Evolutionary conservation across 1,140 invertebrate genomes (phyloP).

Genomic region (Dendroctonus valens): DNA sequence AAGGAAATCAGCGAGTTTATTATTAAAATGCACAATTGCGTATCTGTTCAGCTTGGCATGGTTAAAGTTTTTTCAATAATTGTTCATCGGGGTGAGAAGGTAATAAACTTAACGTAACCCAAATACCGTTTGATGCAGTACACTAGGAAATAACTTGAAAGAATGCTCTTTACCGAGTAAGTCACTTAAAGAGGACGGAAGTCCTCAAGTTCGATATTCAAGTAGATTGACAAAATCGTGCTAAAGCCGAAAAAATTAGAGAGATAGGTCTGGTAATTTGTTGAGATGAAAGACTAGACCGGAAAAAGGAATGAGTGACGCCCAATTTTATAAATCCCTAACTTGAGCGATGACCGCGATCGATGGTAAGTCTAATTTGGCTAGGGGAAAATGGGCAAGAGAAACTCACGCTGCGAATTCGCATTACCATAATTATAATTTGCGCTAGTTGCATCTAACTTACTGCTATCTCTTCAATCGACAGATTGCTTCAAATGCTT

Average conservation of each 20-base stretch:
- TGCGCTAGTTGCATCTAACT: conserved; percentile 25
- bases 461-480: conserved; percentile 16
- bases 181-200: neutral
- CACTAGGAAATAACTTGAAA: no score
- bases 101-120: no score
- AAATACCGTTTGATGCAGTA: no score
- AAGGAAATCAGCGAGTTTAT: no score
- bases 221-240: neutral
- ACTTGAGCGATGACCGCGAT: conserved; percentile 19
- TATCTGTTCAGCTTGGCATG: no score
- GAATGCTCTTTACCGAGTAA: no score
- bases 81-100: no score
- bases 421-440: conserved; percentile 37
- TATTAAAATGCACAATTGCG: no score
- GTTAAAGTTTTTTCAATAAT: no score
- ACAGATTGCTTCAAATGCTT: conserved; percentile 7
- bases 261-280: conserved; percentile 28
- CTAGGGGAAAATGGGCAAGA: conserved; percentile 22
- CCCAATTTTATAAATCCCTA: conserved; percentile 29
- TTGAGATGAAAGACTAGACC: conserved; percentile 18
- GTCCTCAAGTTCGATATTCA: no score
- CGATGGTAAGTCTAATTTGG: conserved; percentile 34
- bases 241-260: neutral
- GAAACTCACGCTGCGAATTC: conserved; percentile 35
- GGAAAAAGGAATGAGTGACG: conserved; percentile 23